phyloP scores from a whole-genome alignment of 37 sponge, comb jelly and placozoan species.

The Beroe ovata region DNA sequence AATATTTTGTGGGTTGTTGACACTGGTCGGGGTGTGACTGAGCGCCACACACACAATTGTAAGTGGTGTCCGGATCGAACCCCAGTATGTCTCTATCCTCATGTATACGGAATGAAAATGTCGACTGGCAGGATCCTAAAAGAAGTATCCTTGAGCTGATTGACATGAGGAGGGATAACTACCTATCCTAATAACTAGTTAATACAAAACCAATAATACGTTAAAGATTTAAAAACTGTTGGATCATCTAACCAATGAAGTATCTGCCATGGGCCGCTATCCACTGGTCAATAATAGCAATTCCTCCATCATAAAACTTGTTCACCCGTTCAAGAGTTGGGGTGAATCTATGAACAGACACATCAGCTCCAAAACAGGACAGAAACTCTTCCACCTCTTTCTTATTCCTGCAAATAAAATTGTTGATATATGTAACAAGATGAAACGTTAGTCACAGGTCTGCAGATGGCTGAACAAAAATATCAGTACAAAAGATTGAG shows the following conservation, averaged over 20 bases:
- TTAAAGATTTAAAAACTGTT: no score
- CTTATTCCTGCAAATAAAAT: no score
- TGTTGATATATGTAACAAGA: no score
- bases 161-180: no score
- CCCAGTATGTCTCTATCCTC: conserved; percentile 93
- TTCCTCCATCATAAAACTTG: conserved; percentile 79
- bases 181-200: not conserved
- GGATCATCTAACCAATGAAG: conserved; percentile 64
- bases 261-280: conserved; percentile 80
- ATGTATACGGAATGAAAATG: conserved; percentile 89
- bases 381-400: not conserved
- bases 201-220: no score
- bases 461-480: no score
- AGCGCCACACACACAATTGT: conserved; percentile 78
- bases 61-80: conserved; percentile 78
- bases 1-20: not conserved
- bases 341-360: conserved; percentile 66
- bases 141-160: no score
- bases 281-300: conserved; percentile 97
- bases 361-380: not conserved
- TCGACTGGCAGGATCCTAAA: conserved; percentile 82
- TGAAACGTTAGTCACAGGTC: no score
- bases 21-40: not conserved
- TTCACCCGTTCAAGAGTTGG: conserved; percentile 64
- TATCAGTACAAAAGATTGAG: no score